phyloP scores from a whole-genome alignment of 2,888 invertebrate genomes.

The Odontothrips loti region DNA sequence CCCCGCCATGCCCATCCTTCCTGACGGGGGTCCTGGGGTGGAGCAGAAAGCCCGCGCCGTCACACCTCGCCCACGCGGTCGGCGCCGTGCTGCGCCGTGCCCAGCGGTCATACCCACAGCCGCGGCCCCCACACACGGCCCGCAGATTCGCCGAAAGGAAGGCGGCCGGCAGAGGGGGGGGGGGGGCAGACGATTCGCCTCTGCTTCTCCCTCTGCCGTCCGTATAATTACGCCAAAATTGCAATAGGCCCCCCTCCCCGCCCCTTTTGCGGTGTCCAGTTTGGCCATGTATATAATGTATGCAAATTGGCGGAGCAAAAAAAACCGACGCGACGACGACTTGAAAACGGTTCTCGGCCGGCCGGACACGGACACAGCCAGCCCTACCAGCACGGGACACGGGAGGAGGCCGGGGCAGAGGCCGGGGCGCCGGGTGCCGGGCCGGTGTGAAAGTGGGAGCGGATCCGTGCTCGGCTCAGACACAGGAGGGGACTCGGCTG shows the following conservation, averaged over 20 bases:
- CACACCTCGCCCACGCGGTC: too few relatives aligned
- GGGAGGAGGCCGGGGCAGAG: background rate
- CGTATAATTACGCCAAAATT: constrained; percentile 14
- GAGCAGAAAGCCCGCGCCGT: too few relatives aligned
- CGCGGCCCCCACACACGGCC: too few relatives aligned
- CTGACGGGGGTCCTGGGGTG: too few relatives aligned
- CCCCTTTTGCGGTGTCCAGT: background rate
- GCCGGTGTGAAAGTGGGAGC: background rate
- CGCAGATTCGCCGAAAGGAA: too few relatives aligned
- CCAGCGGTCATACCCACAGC: too few relatives aligned
- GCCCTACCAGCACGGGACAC: background rate
- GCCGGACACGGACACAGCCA: background rate
- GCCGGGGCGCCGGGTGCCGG: too few relatives aligned
- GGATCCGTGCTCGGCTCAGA: background rate
- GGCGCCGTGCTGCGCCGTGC: too few relatives aligned
- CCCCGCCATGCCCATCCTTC: too few relatives aligned
- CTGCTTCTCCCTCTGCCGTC: background rate
- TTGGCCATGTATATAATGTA: background rate
- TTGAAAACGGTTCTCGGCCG: background rate
- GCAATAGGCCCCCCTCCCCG: background rate
- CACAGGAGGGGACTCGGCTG: too few relatives aligned
- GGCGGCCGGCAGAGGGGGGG: too few relatives aligned
- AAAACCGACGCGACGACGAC: background rate
- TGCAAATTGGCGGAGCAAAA: background rate
- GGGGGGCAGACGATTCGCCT: background rate